These are phyloP conservation scores for Pyrochroa serraticornis DNA, from an alignment of 2,888 invertebrate genomes.

Conservation along the genomic window DNA sequence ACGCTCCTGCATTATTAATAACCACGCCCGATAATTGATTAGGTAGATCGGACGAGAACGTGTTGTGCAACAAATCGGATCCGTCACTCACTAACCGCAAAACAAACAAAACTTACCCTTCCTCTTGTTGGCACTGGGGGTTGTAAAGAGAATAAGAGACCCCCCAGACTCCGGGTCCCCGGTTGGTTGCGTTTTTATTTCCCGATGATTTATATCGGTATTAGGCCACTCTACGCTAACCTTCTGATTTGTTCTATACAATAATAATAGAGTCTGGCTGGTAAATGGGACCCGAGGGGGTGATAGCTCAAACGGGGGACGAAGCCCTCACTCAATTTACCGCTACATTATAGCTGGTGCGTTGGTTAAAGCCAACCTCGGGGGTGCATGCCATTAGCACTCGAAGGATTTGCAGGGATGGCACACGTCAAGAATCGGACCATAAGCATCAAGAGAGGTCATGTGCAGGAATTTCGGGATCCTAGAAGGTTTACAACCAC, in stretches of 20 bases:
- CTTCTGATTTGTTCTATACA: conserved; percentile 61
- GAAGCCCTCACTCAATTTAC: conserved; percentile 57
- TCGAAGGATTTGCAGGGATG: conserved; percentile 22
- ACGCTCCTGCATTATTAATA: conserved; percentile 34
- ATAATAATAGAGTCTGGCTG: conserved; percentile 60
- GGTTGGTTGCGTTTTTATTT: conserved; percentile 56
- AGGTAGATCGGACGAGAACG: no score
- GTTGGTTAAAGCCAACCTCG: conserved; percentile 52
- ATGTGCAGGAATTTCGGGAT: neutral
- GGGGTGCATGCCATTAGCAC: conserved; percentile 44
- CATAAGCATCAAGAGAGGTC: conserved; percentile 4
- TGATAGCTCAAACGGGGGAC: conserved; percentile 54
- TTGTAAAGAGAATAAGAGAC: conserved; percentile 25
- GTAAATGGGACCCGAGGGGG: conserved; percentile 59
- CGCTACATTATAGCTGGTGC: conserved; percentile 58
- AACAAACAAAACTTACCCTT: conserved; percentile 26
- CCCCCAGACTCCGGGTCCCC: conserved; percentile 40
- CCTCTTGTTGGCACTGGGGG: conserved; percentile 4
- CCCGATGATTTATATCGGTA: conserved; percentile 58
- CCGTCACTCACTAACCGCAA: conserved; percentile 38
- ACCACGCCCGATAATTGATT: neutral
- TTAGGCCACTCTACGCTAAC: conserved; percentile 58
- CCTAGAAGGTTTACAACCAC: neutral
- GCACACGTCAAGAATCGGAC: no score
- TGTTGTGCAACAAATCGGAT: conserved; percentile 36